phyloP scores from a whole-genome alignment of 2,797 vertebrate species.

The Cirrhinus mrigala region DNA sequence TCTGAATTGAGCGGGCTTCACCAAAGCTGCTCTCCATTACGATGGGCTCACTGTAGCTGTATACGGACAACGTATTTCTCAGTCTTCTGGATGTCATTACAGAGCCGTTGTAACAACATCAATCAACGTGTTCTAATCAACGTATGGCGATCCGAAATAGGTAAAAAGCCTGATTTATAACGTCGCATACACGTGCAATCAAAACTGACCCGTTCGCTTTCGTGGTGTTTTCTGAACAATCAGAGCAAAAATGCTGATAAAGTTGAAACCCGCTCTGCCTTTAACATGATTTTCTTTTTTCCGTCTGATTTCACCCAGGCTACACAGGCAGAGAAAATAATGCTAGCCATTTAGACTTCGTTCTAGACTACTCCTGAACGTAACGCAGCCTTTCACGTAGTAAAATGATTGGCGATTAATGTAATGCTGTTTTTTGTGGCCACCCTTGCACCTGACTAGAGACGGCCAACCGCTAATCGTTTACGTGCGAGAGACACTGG shows the following conservation, averaged over 20 bases:
- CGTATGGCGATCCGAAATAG: not conserved
- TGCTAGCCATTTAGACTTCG: not conserved
- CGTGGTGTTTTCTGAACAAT: not conserved
- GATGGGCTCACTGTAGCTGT: not conserved
- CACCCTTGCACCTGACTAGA: not conserved
- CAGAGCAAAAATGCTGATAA: not conserved
- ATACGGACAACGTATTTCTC: not conserved
- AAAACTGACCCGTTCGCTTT: not conserved
- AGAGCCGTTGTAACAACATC: too few relatives aligned
- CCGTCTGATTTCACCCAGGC: not conserved
- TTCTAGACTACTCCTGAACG: not conserved
- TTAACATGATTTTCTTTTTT: not conserved
- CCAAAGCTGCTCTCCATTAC: conserved; percentile 7
- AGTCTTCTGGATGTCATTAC: conserved; percentile 2
- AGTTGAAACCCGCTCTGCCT: not conserved
- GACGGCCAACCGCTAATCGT: not conserved
- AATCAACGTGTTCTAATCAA: not conserved
- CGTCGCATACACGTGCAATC: not conserved
- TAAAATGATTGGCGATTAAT: not conserved
- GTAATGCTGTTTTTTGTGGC: not conserved
- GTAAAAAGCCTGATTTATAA: not conserved
- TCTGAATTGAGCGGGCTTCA: conserved; percentile 11
- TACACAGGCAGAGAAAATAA: not conserved
- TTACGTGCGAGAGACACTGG: not conserved
- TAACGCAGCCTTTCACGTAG: not conserved